Evolutionary conservation across 1,140 invertebrate species (phyloP), one percentile per base, ranked within the genome.

Genomic region (Littorina saxatilis): DNA sequence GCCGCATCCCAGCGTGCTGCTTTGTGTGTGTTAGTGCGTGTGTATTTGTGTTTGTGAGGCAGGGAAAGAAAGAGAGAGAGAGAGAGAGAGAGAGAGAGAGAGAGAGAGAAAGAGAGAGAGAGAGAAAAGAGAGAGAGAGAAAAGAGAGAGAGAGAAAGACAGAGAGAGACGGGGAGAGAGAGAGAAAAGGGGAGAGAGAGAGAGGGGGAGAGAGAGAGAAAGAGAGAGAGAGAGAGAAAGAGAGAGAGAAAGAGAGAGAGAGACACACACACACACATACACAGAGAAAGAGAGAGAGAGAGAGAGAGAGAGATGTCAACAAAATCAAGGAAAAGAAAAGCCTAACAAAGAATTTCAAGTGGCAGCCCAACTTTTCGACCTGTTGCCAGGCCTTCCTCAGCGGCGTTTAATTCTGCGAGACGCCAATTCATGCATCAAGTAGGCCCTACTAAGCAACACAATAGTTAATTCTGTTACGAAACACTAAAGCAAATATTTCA

Each of bases 141-240:
- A 23, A 27, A 2, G 23, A 2, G 23, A n/a, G n/a, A 2, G 23
- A n/a, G 55, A n/a, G 55, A 58, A n/a, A 27, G 55, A 58, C 0
- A 27, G 55, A 5, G 55, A 58, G 55, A 27, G n/a, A 27, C 17
- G n/a, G 55, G 5, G 20, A 58, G 55, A 58, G 55, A 58, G 55
- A 58, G 20, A 27, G n/a, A 58, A 2, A 58, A n/a, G 23, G 7
- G 23, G 55, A 20, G 17, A 58, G 55, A 58, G 15, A 58, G 55
- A 58, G 17, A 27, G n/a, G 23, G 15, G 23, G 55, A 27, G 17
- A 27, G 55, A 58, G 7, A 58, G 55, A n/a, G 7, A 58, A n/a
- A 58, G 17, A 58, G 55, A 84, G 52, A 76, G 83, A 83, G 17
- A 75, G 55, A 61, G 81, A 79, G 63, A 75, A 29, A 52, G 61